Base-by-base conservation (phyloP, 2,888 invertebrate species). In the Creontiades dilutus region DNA sequence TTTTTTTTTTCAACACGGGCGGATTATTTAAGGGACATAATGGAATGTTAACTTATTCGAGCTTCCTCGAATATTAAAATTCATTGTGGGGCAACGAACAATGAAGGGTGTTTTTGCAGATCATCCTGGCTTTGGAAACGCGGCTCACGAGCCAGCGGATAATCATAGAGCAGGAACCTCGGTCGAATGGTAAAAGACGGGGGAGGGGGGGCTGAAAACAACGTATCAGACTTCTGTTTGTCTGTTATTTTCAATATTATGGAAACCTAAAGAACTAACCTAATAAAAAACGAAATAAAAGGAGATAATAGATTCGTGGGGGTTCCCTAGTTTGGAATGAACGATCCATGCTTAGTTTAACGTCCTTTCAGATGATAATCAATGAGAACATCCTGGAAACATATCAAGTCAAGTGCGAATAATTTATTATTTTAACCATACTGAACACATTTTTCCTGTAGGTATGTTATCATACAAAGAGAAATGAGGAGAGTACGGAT, bases 31-130 rank as follows among this genome's bases (percentile, higher is more conserved):
- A 19, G 27, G 68, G 27, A 5, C 13, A 68, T 68, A 68, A 68
- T 68, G 68, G 82, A 82, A 52, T 46, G 27, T 75, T 86, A 76
- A 86, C 86, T 78, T 52, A 27, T 80, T 88, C 52, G 28, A n/a
- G n/a, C 12, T 27, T 19, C n/a, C 7, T 86, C 78, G n/a, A 55
- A 88, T 88, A 88, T 88, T 88, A 88, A 78, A 86, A 88, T 78
- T 88, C 88, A 88, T 88, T 88, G 88, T 88, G 23, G 14, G 7
- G 37, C 52, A 80, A 7, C 61, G 61, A 61, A 85, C 85, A 85
- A 85, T 28, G 55, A 52, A 19, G 37, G 23, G 47, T 28, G n/a
- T 82, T 82, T 81, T 82, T 52, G 78, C 19, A 12, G 78, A 80
- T 46, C 78, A 68, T 68, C 68, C 2, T 37, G 68, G 68, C 68